Percentiles rank a stretch among this genome's conserved stretches.
phyloP scores from a whole-genome alignment of 2,113 vertebrate species.

The Plestiodon gilberti region DNA sequence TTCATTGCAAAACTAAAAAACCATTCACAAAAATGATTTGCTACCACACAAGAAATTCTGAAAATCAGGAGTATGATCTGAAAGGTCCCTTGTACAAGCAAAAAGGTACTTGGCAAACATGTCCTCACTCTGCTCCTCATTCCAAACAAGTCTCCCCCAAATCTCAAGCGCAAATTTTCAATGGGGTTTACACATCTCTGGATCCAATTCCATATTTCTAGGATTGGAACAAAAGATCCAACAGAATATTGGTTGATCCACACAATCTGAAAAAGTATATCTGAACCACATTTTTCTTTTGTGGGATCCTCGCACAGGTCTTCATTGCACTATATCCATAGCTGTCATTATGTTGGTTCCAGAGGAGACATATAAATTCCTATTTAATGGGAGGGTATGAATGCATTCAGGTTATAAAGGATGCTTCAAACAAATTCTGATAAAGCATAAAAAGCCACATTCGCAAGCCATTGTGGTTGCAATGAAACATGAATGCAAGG shows the following conservation, averaged over 20 bases:
- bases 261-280: neutral
- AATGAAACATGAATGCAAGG: neutral
- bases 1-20: neutral
- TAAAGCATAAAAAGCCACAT: neutral
- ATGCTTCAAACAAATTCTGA: neutral
- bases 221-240: neutral
- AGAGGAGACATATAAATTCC: neutral
- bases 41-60: neutral
- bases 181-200: neutral
- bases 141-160: neutral
- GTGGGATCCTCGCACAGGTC: neutral
- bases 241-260: neutral
- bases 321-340: neutral
- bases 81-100: neutral
- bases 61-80: neutral
- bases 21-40: neutral
- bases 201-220: neutral
- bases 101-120: neutral
- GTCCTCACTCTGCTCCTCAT: neutral
- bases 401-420: neutral
- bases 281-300: neutral
- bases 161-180: neutral
- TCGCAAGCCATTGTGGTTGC: neutral
- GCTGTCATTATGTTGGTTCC: neutral
- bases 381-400: neutral